phyloP scores from a whole-genome alignment of 53 echinoderm and acorn worm species.

The Holothuria leucospilota region DNA sequence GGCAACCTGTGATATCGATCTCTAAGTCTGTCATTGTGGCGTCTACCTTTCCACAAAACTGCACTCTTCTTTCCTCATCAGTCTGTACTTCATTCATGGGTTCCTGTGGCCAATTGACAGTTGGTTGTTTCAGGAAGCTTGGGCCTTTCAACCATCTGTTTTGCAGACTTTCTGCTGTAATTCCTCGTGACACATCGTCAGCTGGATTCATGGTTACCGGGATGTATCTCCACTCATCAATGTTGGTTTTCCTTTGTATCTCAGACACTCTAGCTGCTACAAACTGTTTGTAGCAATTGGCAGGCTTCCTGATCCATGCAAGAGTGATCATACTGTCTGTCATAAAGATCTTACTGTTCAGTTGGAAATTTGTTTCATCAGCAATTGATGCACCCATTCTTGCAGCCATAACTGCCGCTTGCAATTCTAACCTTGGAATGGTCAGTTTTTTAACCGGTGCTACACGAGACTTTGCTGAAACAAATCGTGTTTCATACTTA shows the following conservation, averaged over 20 bases:
- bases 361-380: neutral
- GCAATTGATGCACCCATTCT: slow-evolving; percentile 22
- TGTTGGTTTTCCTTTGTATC: slow-evolving; percentile 39
- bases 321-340: slow-evolving; percentile 49
- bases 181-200: slow-evolving; percentile 58
- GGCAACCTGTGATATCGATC: neutral
- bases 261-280: slow-evolving; percentile 46
- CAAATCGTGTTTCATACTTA: slow-evolving; percentile 26
- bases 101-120: slow-evolving; percentile 34
- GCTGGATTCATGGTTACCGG: slow-evolving; percentile 48
- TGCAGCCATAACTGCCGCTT: slow-evolving; percentile 55
- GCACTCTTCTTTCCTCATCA: neutral
- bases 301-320: slow-evolving; percentile 40
- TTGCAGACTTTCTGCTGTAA: neutral
- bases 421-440: slow-evolving; percentile 56
- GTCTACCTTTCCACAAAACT: slow-evolving; percentile 11
- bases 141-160: slow-evolving; percentile 21
- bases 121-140: slow-evolving; percentile 16
- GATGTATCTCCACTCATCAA: slow-evolving; percentile 44
- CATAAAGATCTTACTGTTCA: neutral
- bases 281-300: slow-evolving; percentile 36
- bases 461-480: slow-evolving; percentile 47
- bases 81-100: neutral
- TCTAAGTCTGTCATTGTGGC: neutral
- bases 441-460: slow-evolving; percentile 60